Conservation (phyloP, 2,888 invertebrate genomes). For the Pseudoips prasinana region DNA sequence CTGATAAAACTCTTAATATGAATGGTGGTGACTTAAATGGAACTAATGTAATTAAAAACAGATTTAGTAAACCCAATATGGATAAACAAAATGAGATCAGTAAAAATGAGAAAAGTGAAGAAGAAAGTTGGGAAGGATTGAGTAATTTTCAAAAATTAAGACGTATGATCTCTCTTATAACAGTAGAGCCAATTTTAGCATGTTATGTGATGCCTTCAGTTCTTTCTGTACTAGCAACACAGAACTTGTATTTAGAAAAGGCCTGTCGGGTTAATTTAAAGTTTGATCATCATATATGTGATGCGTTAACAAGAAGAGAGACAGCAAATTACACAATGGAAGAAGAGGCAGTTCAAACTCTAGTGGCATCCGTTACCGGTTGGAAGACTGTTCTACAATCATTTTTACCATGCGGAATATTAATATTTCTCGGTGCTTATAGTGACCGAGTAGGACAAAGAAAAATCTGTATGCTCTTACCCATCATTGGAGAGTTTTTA, state of each 20-base stretch:
- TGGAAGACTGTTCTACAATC: constrained; percentile 94
- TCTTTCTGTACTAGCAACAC: constrained; percentile 88
- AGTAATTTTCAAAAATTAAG: constrained; percentile 79
- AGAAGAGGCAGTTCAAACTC: constrained; percentile 86
- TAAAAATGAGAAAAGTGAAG: constrained; percentile 42
- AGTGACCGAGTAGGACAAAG: constrained; percentile 86
- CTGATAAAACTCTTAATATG: constrained; percentile 47
- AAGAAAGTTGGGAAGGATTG: constrained; percentile 72
- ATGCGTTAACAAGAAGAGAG: constrained; percentile 87
- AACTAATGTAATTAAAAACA: constrained; percentile 59
- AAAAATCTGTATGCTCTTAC: constrained; percentile 91
- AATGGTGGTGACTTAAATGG: constrained; percentile 63
- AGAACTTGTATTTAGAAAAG: constrained; percentile 92
- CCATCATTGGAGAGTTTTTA: constrained; percentile 90
- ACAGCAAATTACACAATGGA: constrained; percentile 83
- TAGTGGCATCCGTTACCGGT: constrained; percentile 90
- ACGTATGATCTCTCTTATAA: constrained; percentile 84
- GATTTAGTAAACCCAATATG: constrained; percentile 50
- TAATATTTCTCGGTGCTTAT: constrained; percentile 92
- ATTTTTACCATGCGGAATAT: constrained; percentile 88
- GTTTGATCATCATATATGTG: constrained; percentile 87
- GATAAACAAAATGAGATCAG: constrained; percentile 41
- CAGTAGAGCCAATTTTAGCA: constrained; percentile 89
- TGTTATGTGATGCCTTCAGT: constrained; percentile 86
- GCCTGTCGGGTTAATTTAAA: constrained; percentile 91